Percentiles rank a stretch among this genome's conserved stretches.
These are phyloP conservation scores for Liparis tanakae DNA, from an alignment of 2,797 vertebrate species.

Conservation along the genomic window DNA sequence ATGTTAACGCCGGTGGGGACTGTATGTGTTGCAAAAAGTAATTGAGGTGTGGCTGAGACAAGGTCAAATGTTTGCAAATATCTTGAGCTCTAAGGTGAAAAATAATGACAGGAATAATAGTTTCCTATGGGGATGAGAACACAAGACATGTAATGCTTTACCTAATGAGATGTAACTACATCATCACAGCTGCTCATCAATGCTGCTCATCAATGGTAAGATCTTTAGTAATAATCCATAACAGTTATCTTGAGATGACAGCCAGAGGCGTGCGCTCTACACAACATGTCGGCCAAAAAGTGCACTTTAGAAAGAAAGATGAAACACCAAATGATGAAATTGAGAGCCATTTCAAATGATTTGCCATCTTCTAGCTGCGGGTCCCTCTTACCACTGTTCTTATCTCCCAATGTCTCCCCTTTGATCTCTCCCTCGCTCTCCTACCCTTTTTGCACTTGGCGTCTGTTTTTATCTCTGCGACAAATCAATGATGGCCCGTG, in stretches of 20 bases:
- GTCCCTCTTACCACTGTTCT: slow-evolving; percentile 24
- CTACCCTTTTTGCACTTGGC: slow-evolving; percentile 24
- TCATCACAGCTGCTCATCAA: slow-evolving; percentile 1
- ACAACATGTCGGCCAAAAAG: slow-evolving; percentile 33
- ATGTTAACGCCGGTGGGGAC: slow-evolving; percentile 54
- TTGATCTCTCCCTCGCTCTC: slow-evolving; percentile 37
- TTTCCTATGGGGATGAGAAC: not conserved
- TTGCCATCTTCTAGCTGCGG: slow-evolving; percentile 15
- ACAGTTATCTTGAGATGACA: slow-evolving; percentile 39
- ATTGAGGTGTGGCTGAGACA: slow-evolving; percentile 17
- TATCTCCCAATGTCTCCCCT: slow-evolving; percentile 36
- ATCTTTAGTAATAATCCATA: slow-evolving; percentile 31
- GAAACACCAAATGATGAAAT: slow-evolving; percentile 50
- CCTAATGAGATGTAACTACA: slow-evolving; percentile 6
- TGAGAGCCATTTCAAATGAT: slow-evolving; percentile 46
- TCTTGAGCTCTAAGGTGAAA: slow-evolving; percentile 3
- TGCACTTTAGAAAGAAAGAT: slow-evolving; percentile 39
- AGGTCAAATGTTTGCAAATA: slow-evolving; percentile 5
- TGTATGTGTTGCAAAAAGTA: slow-evolving; percentile 48
- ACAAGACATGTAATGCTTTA: not conserved
- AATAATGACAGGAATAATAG: not conserved
- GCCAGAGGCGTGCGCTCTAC: slow-evolving; percentile 16
- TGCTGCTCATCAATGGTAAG: not conserved
- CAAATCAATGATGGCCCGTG: slow-evolving; percentile 44
- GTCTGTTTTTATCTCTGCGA: slow-evolving; percentile 46